Conservation (phyloP, 2,888 invertebrate species). For the Diabrotica balteata region DNA sequence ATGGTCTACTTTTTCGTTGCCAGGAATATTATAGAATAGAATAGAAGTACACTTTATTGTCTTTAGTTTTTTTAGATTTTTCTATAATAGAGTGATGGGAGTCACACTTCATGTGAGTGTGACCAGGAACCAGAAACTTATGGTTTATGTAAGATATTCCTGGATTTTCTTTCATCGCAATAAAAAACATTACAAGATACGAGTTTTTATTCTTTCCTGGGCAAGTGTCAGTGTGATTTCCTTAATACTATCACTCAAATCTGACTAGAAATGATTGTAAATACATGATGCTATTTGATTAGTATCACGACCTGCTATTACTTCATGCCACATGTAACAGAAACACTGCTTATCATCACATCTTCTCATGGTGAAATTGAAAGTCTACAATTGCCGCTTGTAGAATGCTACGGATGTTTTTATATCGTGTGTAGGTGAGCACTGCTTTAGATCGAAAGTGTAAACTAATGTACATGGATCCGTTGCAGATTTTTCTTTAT, state of each 20-base stretch:
- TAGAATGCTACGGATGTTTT: constrained; percentile 47
- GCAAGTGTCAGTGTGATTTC: constrained; percentile 31
- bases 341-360: constrained; percentile 16
- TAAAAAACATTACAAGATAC: too few species aligned
- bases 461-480: constrained; percentile 5
- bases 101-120: constrained; percentile 5
- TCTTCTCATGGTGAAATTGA: constrained; percentile 45
- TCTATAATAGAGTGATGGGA: too few species aligned
- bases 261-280: constrained; percentile 17
- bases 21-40: too few species aligned
- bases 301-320: constrained; percentile 40
- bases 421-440: constrained; percentile 45
- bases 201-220: constrained; percentile 35
- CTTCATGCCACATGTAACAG: constrained; percentile 46
- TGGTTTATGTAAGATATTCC: constrained; percentile 30
- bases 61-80: too few species aligned
- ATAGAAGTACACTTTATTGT: too few species aligned
- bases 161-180: too few species aligned
- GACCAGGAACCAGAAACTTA: constrained; percentile 40
- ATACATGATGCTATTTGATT: constrained; percentile 44
- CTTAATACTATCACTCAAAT: constrained; percentile 6
- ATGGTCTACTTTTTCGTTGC: too few species aligned
- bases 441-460: constrained; percentile 40
- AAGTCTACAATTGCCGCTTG: constrained; percentile 48
- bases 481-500: constrained; percentile 1